These are phyloP conservation scores for Chelonus insularis DNA, from an alignment of 1,140 invertebrate species.

Conservation along the genomic window DNA sequence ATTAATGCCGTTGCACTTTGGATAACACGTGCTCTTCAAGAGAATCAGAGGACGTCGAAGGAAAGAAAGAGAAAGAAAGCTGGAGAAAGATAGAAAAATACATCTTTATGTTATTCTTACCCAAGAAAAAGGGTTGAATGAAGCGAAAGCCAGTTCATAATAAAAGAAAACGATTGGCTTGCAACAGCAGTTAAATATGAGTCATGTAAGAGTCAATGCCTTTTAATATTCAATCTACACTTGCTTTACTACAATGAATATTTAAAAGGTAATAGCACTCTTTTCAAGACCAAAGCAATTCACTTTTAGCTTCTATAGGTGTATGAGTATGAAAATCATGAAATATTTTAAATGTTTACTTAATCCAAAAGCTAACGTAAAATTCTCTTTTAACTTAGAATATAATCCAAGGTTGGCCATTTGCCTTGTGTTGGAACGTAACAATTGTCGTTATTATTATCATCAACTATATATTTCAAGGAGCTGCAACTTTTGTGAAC, in stretches of 20 bases:
- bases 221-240: neutral
- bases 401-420: conserved; percentile 41
- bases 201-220: conserved; percentile 6
- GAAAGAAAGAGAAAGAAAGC: neutral
- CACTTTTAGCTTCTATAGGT: neutral
- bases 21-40: conserved; percentile 6
- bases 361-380: neutral
- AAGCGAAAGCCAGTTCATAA: conserved; percentile 16
- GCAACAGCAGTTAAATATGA: conserved; percentile 1
- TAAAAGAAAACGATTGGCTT: neutral
- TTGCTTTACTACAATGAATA: conserved; percentile 7
- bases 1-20: conserved; percentile 6
- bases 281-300: neutral
- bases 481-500: neutral
- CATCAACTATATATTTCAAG: conserved; percentile 24
- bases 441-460: conserved; percentile 31
- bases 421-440: conserved; percentile 34
- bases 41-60: neutral
- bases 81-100: neutral
- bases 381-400: conserved; percentile 18
- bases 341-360: neutral
- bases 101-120: neutral
- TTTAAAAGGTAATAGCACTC: neutral
- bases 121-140: conserved; percentile 11
- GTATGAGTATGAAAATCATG: too few relatives aligned